Evolutionary conservation across 2,888 invertebrate species (phyloP).

Genomic region (Onthophagus sagittarius): DNA sequence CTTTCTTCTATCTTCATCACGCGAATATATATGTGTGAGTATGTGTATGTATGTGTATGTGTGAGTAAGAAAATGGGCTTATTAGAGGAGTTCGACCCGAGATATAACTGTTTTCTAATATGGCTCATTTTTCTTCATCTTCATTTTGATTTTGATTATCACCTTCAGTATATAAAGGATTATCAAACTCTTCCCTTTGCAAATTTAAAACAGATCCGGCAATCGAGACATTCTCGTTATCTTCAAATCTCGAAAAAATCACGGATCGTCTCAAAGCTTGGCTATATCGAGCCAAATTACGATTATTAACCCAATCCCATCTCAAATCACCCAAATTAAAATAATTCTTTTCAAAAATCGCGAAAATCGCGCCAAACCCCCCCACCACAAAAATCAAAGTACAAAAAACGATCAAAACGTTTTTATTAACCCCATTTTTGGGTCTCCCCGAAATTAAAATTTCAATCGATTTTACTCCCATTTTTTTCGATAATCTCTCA

Average conservation of each 20-base stretch:
- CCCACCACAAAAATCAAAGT: not conserved
- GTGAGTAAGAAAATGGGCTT: too few species aligned
- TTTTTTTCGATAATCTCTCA: not conserved
- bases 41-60: too few species aligned
- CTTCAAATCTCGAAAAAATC: constrained; percentile 35
- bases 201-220: constrained; percentile 36
- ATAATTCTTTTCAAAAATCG: not conserved
- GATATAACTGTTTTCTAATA: too few species aligned
- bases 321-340: not conserved
- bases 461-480: not conserved
- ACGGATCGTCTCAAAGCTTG: constrained; percentile 18
- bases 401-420: not conserved
- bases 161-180: constrained; percentile 33
- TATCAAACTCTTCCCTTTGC: constrained; percentile 36
- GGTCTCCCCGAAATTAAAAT: not conserved
- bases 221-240: constrained; percentile 35
- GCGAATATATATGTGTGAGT: too few species aligned
- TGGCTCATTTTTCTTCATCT: not conserved
- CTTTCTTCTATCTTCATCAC: too few species aligned
- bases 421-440: not conserved
- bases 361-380: not conserved
- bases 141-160: not conserved
- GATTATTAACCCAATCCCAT: too few species aligned
- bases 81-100: too few species aligned
- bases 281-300: constrained; percentile 13